Evolutionary conservation across 2,113 vertebrate species (phyloP).

Genomic region (Anguilla rostrata): DNA sequence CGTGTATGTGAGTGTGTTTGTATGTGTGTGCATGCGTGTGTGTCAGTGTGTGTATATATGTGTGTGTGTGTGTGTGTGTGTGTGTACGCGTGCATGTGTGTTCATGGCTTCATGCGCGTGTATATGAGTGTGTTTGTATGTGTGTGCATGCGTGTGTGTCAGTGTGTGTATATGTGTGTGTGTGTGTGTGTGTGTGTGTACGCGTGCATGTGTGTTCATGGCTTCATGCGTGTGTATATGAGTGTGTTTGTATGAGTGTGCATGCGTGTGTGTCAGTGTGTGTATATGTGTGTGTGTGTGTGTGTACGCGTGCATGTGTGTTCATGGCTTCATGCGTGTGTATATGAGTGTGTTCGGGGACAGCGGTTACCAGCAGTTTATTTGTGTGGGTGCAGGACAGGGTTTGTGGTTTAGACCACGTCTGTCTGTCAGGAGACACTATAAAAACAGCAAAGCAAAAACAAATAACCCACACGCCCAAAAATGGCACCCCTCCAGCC

Average conservation of each 20-base stretch:
- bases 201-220: not conserved
- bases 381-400: constrained; percentile 52
- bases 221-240: too few relatives aligned
- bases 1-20: too few relatives aligned
- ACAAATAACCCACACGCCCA: constrained; percentile 43
- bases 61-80: not conserved
- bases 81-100: too few relatives aligned
- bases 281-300: constrained; percentile 1
- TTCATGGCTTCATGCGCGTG: too few relatives aligned
- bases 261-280: not conserved
- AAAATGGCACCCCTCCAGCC: constrained; percentile 28
- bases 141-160: too few relatives aligned
- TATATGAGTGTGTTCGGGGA: constrained; percentile 25
- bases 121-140: too few relatives aligned
- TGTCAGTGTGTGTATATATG: not conserved
- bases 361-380: constrained; percentile 45
- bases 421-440: constrained; percentile 64
- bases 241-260: too few relatives aligned
- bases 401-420: constrained; percentile 58
- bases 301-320: not conserved
- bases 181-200: too few relatives aligned
- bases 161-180: not conserved
- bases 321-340: not conserved
- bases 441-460: constrained; percentile 60
- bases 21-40: too few relatives aligned